These are phyloP conservation scores for Epinotia brunnichana DNA, from an alignment of 2,888 invertebrate species.

Conservation along the genomic window DNA sequence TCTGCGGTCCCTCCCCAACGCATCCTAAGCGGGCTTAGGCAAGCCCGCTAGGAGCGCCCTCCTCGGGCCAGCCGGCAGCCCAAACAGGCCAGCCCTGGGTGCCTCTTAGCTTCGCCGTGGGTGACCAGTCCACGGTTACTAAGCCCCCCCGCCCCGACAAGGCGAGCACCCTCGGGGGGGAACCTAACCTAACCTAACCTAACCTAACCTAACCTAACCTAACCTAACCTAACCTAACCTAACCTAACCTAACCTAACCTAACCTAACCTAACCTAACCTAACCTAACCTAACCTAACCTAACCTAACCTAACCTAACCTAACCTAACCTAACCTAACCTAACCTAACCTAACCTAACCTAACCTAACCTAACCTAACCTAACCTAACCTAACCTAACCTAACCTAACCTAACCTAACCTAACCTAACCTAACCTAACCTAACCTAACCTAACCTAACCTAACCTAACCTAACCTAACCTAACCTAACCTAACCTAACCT, in stretches of 20 bases:
- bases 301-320: slow-evolving; percentile 24
- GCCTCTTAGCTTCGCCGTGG: too few relatives aligned
- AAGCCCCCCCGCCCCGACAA: too few relatives aligned
- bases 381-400: slow-evolving; percentile 21
- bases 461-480: slow-evolving; percentile 21
- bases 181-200: slow-evolving; percentile 22
- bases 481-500: slow-evolving; percentile 21
- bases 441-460: slow-evolving; percentile 20
- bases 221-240: slow-evolving; percentile 24
- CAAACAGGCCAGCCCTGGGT: too few relatives aligned
- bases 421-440: slow-evolving; percentile 21
- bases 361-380: slow-evolving; percentile 21
- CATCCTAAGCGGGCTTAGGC: too few relatives aligned
- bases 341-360: slow-evolving; percentile 21
- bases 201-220: slow-evolving; percentile 24
- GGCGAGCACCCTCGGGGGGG: too few relatives aligned
- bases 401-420: slow-evolving; percentile 21
- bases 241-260: slow-evolving; percentile 23
- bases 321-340: slow-evolving; percentile 24
- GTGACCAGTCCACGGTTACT: too few relatives aligned
- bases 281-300: slow-evolving; percentile 23
- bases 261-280: slow-evolving; percentile 24
- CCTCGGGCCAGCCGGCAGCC: too few relatives aligned
- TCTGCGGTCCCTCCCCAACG: too few relatives aligned
- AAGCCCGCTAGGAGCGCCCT: too few relatives aligned